A percentile compares a stretch with the other conserved stretches of the same genome.
These are phyloP conservation scores for Botia almorhae DNA, from an alignment of 2,797 vertebrate genomes.

Conservation along the genomic window DNA sequence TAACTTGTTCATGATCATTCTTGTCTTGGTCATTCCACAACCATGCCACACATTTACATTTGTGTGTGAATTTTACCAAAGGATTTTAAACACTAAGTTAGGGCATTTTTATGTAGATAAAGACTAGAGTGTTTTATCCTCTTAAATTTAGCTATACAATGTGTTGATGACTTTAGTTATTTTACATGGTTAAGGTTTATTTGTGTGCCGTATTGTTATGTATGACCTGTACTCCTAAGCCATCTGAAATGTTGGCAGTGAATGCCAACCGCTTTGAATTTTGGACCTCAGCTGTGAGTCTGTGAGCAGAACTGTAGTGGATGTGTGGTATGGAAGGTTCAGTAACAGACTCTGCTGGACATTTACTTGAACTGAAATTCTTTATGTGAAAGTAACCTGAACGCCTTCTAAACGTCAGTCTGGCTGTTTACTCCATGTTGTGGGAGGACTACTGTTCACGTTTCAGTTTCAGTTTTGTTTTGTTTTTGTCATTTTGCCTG, in stretches of 20 bases:
- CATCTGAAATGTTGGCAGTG: slow-evolving; percentile 1
- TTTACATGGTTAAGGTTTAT: neutral
- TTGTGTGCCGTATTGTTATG: neutral
- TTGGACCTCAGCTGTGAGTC: neutral
- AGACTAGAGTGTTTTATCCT: neutral
- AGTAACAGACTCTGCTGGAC: slow-evolving; percentile 8
- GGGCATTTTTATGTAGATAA: slow-evolving; percentile 36
- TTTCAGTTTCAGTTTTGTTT: neutral
- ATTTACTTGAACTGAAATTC: slow-evolving; percentile 27
- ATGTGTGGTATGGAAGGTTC: neutral
- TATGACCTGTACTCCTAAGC: neutral
- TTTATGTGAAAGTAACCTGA: slow-evolving; percentile 5
- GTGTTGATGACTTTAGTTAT: neutral
- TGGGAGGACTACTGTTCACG: slow-evolving; percentile 17
- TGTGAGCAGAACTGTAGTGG: neutral
- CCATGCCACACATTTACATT: slow-evolving; percentile 55
- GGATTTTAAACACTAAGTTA: slow-evolving; percentile 57
- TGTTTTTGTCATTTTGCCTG: neutral
- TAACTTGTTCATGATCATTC: slow-evolving; percentile 29
- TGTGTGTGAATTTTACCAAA: slow-evolving; percentile 46
- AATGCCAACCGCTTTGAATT: slow-evolving; percentile 18
- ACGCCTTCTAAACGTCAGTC: slow-evolving; percentile 33
- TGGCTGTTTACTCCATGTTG: slow-evolving; percentile 10
- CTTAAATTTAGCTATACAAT: neutral
- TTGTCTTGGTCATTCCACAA: slow-evolving; percentile 22